Percentiles rank a stretch among this genome's conserved stretches.
Conservation (phyloP, 2,888 invertebrate genomes). For the Reticulitermes lucifugus region DNA sequence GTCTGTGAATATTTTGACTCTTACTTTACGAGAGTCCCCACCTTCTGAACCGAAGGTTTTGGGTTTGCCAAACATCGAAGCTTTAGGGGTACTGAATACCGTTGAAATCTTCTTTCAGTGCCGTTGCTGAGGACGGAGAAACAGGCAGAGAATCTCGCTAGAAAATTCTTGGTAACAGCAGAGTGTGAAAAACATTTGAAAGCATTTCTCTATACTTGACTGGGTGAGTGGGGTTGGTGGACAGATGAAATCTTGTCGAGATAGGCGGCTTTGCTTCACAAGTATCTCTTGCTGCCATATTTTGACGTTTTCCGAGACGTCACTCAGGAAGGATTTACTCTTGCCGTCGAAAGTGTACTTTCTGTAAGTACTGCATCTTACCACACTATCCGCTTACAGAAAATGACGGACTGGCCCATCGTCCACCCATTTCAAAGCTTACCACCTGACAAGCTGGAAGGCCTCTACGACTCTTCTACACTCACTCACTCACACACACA, state of each 20-base stretch:
- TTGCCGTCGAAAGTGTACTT: not conserved
- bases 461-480: no score
- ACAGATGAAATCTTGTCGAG: not conserved
- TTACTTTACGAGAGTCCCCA: not conserved
- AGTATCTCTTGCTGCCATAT: not conserved
- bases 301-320: not conserved
- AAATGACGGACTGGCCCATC: not conserved
- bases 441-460: not conserved
- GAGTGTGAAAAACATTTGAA: not conserved
- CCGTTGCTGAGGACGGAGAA: not conserved
- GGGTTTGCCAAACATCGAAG: not conserved
- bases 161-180: not conserved
- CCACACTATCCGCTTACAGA: not conserved
- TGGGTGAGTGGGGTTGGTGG: not conserved
- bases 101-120: no score
- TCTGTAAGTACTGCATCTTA: not conserved
- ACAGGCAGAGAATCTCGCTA: not conserved
- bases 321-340: not conserved
- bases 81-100: not conserved
- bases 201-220: conserved; percentile 3
- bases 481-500: no score
- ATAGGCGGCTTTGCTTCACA: conserved; percentile 4
- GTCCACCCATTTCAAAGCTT: not conserved
- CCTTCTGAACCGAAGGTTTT: not conserved
- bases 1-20: not conserved